phyloP scores from a whole-genome alignment of 2,113 vertebrate genomes.

The Microcebus jonahi region DNA sequence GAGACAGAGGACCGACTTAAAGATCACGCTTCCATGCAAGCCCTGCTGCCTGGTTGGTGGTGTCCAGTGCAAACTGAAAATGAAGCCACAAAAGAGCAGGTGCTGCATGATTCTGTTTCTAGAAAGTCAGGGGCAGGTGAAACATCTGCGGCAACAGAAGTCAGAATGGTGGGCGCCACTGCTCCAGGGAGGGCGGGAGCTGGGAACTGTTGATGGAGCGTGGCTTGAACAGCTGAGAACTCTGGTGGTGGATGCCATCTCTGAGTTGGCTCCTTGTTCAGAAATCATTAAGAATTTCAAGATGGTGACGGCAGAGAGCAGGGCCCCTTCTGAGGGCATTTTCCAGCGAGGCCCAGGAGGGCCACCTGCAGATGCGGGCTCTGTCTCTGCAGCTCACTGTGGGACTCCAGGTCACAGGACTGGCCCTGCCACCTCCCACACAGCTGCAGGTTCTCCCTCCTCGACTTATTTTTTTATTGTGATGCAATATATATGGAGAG shows the following conservation, averaged over 20 bases:
- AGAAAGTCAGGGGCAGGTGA: no score
- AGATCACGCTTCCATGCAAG: not conserved
- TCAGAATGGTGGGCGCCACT: no score
- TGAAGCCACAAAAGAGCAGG: no score
- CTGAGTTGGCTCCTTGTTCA: not conserved
- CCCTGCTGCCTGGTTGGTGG: not conserved
- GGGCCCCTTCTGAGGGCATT: not conserved
- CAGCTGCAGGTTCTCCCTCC: accelerated
- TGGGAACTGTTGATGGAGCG: no score
- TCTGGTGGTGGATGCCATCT: not conserved
- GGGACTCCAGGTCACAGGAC: not conserved
- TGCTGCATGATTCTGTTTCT: no score
- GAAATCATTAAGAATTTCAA: not conserved
- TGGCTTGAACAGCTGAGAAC: not conserved
- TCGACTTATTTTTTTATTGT: not conserved
- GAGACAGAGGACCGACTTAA: not conserved
- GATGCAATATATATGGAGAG: not conserved
- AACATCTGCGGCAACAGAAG: no score
- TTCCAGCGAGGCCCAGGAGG: no score
- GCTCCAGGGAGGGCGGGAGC: no score
- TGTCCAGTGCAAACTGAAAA: not conserved
- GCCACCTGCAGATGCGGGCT: not conserved
- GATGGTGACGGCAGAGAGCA: no score
- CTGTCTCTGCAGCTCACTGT: not conserved
- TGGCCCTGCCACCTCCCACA: accelerated